Conservation (phyloP, 1,140 invertebrate species). For the Leptoteleia sp. region DNA sequence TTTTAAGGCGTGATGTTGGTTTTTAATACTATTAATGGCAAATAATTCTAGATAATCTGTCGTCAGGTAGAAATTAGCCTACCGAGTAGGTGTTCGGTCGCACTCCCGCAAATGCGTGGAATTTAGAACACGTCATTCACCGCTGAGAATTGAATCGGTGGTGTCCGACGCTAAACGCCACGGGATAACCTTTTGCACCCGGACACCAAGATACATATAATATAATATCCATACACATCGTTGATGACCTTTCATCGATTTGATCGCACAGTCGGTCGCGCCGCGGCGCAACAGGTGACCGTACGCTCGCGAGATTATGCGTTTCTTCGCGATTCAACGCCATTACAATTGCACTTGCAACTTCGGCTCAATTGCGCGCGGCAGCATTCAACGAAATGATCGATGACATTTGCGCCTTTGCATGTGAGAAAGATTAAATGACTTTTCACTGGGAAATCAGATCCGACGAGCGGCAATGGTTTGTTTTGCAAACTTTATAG, state of each 20-base stretch:
- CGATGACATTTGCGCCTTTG: slow-evolving; percentile 16
- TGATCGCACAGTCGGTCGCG: slow-evolving; percentile 42
- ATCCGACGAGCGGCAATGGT: too few relatives aligned
- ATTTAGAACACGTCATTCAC: slow-evolving; percentile 69
- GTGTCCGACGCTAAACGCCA: slow-evolving; percentile 64
- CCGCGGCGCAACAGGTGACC: slow-evolving; percentile 51
- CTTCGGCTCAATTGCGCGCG: slow-evolving; percentile 2
- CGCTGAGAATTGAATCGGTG: slow-evolving; percentile 40
- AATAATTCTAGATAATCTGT: slow-evolving; percentile 22
- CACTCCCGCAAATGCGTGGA: slow-evolving; percentile 54
- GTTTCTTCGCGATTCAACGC: slow-evolving; percentile 20
- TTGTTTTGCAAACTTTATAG: too few relatives aligned
- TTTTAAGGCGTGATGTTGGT: too few relatives aligned
- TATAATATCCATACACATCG: slow-evolving; percentile 42
- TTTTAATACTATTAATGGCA: too few relatives aligned
- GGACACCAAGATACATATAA: slow-evolving; percentile 60
- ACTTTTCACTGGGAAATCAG: not conserved
- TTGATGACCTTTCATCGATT: slow-evolving; percentile 56
- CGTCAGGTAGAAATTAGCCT: slow-evolving; percentile 10
- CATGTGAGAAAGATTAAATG: slow-evolving; percentile 3
- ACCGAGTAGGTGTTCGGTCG: slow-evolving; percentile 51
- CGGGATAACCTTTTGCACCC: slow-evolving; percentile 73
- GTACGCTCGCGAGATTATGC: slow-evolving; percentile 16
- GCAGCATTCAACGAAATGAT: slow-evolving; percentile 5
- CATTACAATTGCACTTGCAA: slow-evolving; percentile 32